phyloP scores from a whole-genome alignment of 1,140 invertebrate species.

The Penaeus indicus region DNA sequence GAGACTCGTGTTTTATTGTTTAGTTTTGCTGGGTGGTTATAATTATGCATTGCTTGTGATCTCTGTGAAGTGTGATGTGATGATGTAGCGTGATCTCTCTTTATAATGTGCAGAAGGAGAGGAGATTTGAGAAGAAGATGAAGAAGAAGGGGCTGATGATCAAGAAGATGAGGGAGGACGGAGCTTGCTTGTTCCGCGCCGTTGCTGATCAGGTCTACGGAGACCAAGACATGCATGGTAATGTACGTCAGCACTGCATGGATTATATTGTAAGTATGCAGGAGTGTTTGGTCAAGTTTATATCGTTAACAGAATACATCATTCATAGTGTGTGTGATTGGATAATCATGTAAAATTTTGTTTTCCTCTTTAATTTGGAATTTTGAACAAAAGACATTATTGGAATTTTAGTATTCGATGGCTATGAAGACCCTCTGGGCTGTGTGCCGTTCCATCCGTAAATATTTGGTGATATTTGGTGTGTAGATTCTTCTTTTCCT shows the following conservation, averaged over 20 bases:
- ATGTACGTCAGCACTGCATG: constrained; percentile 89
- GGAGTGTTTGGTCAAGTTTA: not conserved
- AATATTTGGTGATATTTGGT: constrained; percentile 48
- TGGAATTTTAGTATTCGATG: not conserved
- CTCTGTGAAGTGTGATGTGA: not conserved
- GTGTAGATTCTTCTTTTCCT: constrained; percentile 66
- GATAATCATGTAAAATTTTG: no score
- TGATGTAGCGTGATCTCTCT: constrained; percentile 27
- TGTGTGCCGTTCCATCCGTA: not conserved
- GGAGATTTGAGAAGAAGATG: constrained; percentile 81
- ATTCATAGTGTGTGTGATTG: no score
- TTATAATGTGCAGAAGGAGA: constrained; percentile 73
- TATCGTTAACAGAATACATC: not conserved
- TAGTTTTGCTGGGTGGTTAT: not conserved
- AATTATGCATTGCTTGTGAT: not conserved
- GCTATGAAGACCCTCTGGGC: not conserved
- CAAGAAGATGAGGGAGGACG: constrained; percentile 92
- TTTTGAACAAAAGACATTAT: no score
- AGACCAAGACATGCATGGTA: constrained; percentile 91
- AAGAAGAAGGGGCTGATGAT: constrained; percentile 83
- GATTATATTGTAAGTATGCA: constrained; percentile 89
- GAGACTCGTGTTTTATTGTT: not conserved
- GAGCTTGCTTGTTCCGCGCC: constrained; percentile 92
- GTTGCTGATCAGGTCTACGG: constrained; percentile 95
- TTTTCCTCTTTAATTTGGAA: no score